These are phyloP conservation scores for Drosophila azteca DNA, from an alignment of 1,140 invertebrate species.

Conservation along the genomic window DNA sequence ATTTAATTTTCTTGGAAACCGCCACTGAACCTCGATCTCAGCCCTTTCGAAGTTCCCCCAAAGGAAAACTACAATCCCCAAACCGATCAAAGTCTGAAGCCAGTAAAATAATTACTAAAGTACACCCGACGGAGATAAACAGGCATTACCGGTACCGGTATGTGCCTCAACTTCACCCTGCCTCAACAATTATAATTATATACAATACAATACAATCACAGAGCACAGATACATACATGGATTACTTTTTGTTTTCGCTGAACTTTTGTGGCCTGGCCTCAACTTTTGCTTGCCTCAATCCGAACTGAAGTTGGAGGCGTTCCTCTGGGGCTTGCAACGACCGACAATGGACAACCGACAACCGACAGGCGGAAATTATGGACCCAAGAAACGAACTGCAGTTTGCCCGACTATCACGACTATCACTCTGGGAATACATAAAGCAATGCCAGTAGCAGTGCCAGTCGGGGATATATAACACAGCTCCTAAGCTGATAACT, in stretches of 20 bases:
- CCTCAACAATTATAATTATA: constrained; percentile 16
- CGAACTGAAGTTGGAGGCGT: constrained; percentile 20
- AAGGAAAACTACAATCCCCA: background rate
- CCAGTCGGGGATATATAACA: background rate
- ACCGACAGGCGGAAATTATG: constrained; percentile 16
- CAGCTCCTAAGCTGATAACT: constrained; percentile 61
- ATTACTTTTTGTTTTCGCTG: constrained; percentile 21
- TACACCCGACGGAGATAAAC: constrained; percentile 13
- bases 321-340: constrained; percentile 4
- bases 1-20: constrained; percentile 10
- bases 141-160: constrained; percentile 15
- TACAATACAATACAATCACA: background rate
- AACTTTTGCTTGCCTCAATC: constrained; percentile 18
- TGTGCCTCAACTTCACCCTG: constrained; percentile 23
- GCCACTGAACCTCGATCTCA: constrained; percentile 6
- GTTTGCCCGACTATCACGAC: constrained; percentile 20
- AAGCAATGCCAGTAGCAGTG: constrained; percentile 19
- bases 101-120: constrained; percentile 30
- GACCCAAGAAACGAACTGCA: constrained; percentile 7
- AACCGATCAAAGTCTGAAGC: constrained; percentile 16
- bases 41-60: constrained; percentile 7
- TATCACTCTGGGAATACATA: constrained; percentile 17
- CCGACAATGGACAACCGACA: no score
- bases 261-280: constrained; percentile 42
- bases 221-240: background rate